Percentiles rank a stretch among this genome's conserved stretches.
Evolutionary conservation across 1,140 invertebrate species (phyloP).

Genomic region (Tetranychus cinnabarinus): DNA sequence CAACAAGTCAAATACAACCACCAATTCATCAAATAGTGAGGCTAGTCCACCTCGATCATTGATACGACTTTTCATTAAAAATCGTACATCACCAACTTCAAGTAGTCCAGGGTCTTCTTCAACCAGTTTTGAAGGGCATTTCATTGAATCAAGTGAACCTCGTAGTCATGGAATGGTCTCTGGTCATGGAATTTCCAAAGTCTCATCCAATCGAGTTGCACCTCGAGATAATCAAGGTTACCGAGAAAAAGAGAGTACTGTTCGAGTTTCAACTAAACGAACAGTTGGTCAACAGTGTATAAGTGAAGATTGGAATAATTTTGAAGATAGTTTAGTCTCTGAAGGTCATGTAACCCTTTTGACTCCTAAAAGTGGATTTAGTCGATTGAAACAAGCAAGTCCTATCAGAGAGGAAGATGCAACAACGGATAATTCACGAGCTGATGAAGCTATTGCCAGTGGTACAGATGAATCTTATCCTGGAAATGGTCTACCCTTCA

Average conservation of each 20-base stretch:
- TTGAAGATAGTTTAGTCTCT: slow-evolving; percentile 14
- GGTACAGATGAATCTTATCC: background rate
- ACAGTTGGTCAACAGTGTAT: background rate
- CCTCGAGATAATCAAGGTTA: too few species aligned
- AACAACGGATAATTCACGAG: slow-evolving; percentile 7
- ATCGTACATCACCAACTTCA: slow-evolving; percentile 17
- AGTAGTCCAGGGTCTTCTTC: background rate
- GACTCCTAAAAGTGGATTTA: background rate
- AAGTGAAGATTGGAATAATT: slow-evolving; percentile 12
- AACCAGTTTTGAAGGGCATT: background rate
- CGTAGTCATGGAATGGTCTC: too few species aligned
- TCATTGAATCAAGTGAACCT: background rate
- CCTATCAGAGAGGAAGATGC: slow-evolving; percentile 16
- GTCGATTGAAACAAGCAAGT: slow-evolving; percentile 7
- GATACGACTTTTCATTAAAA: slow-evolving; percentile 64
- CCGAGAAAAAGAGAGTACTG: too few species aligned
- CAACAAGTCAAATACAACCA: slow-evolving; percentile 22
- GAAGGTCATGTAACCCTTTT: background rate
- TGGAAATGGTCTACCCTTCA: too few species aligned
- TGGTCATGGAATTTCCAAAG: too few species aligned
- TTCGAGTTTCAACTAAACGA: too few species aligned
- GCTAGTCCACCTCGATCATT: slow-evolving; percentile 24
- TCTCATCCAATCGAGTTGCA: too few species aligned
- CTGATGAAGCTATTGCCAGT: slow-evolving; percentile 12
- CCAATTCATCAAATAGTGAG: slow-evolving; percentile 22